Base-by-base conservation (phyloP, 2,888 invertebrate species). In the Kuschelorhynchus macadamiae region DNA sequence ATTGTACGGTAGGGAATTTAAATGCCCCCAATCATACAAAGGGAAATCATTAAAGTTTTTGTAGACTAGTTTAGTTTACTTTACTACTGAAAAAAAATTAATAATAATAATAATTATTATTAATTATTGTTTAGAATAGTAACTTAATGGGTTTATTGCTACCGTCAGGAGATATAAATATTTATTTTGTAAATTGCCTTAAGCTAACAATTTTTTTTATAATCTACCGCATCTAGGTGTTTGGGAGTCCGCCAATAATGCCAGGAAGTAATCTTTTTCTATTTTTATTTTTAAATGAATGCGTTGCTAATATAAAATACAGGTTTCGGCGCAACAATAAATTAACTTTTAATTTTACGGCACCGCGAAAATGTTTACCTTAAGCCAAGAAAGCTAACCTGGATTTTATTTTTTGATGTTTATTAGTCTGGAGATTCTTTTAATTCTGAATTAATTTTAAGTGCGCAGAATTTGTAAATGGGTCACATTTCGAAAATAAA, bases 301-400 rank as follows among this genome's bases (percentile, higher is more conserved):
- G 41, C 41, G 41, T 16, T n/a, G 16, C n/a, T 25, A 25, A 44
- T 44, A 44, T 57, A 57, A 44, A 33, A 47, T 33, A 59, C 59
- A 59, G 32, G 56, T 44, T 56, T 44, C 59, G 17, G 36, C 17
- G 47, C n/a, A 18, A 59, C 47, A 63, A 64, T 70, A 65, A 70
- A 70, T 70, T 65, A 61, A 46, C 56, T 50, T 65, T 64, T 17
- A 47, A 64, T 61, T 70, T 64, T 64, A 64, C 52, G 32, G 56
- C 55, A 32, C 32, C 44, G 61, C 69, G 61, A 59, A 70, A 70
- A 65, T 70, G 69, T 70, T 70, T 70, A 70, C 69, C 65, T 70
- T 65, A 50, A 30, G 44, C 61, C 53, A 61, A 30, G 39, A 69
- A 61, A 70, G 33, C 62, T 65, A 70, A 70, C 69, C 69, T 70